Evolutionary conservation across 64 coral and sea anemone genomes (phyloP), one percentile per base, ranked within the genome.

Genomic region (Pocillopora verrucosa): DNA sequence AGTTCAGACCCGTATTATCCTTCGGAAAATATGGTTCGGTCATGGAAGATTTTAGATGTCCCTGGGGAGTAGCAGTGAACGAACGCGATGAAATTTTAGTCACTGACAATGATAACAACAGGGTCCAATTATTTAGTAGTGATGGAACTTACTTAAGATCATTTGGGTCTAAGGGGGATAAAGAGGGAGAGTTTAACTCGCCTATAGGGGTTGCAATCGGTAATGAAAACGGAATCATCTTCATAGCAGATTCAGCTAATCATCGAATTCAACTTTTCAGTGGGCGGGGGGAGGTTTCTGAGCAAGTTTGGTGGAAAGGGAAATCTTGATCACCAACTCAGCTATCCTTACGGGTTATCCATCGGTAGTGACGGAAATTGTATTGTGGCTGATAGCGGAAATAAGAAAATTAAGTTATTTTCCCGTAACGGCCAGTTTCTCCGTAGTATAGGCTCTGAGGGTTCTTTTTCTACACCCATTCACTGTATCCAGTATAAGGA

Each of bases 301-400:
- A 68, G 11, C 30, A 17, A 73, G 17, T 74, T 87, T 87, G 84
- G 84, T 25, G 24, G 22, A 11, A 56, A 74, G n/a, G 84, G 84
- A 61, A 59, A 34, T 58, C 58, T 35, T 58, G 84, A 75, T 35
- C 65, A 72, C 1, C 68, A 57, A 9, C 69, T 87, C 20, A 19
- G 10, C 14, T 2, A 58, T 14, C 84, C 84, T 58, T 22, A 19
- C 74, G 84, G 67, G 14, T 60, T 87, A 24, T 17, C 16, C 59
- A 51, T 87, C 26, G 20, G 9, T 22, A 72, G 70, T 45, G 10
- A 75, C 16, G 84, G 56, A n/a, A 75, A 75, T 45, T 20, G 60
- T 22, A 5, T 87, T 4, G 70, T 87, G 11, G 73, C 11, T 34
- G 84, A 87, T 56, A 2, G 2, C 17, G 68, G 10, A 22, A 72